These are phyloP conservation scores for Globicephala melas DNA, from an alignment of 2,113 vertebrate species.

Conservation along the genomic window DNA sequence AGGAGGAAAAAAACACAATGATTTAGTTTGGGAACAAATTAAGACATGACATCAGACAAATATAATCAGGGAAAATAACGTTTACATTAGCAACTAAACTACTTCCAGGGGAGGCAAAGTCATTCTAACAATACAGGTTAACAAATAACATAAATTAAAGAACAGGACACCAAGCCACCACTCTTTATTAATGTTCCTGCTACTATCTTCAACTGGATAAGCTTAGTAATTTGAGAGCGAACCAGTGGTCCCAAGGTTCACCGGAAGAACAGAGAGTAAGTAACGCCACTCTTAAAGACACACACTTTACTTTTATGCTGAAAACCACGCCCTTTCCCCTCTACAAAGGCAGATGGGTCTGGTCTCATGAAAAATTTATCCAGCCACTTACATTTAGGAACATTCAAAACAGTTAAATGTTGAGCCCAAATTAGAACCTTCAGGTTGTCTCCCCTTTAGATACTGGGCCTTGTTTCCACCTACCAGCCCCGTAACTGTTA, in stretches of 20 bases:
- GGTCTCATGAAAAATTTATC: background rate
- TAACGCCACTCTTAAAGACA: accelerated
- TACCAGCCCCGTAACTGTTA: accelerated
- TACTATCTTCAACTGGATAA: accelerated
- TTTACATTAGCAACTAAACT: background rate
- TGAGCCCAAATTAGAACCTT: background rate
- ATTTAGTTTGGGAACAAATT: background rate
- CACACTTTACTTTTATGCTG: background rate
- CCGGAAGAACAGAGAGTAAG: background rate
- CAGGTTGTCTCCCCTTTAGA: accelerated
- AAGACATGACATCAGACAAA: background rate
- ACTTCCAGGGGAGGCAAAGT: background rate
- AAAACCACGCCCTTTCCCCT: background rate
- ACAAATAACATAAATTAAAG: no score
- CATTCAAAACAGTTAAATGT: accelerated
- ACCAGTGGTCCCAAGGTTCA: background rate
- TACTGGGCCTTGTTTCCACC: accelerated
- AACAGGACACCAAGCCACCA: accelerated
- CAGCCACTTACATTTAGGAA: background rate
- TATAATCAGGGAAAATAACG: background rate
- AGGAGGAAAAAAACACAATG: background rate
- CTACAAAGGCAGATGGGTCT: background rate
- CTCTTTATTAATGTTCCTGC: accelerated
- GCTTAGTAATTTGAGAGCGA: accelerated
- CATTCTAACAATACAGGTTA: background rate